Conservation (phyloP, 2,888 invertebrate genomes). For the Parnassius orleans region DNA sequence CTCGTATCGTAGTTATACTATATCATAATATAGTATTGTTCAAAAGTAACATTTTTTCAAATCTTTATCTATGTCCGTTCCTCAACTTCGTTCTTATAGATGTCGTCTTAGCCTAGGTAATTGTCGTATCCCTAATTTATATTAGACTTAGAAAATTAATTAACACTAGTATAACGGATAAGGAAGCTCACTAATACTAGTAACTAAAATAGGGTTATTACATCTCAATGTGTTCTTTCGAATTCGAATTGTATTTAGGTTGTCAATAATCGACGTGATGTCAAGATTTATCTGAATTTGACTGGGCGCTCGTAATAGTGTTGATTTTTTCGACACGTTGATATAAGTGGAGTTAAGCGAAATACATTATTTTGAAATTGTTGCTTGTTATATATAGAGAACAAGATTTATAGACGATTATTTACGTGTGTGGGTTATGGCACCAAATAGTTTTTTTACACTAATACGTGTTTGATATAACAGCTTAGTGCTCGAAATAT, state of each 20-base stretch:
- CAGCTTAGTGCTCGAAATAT: constrained; percentile 54
- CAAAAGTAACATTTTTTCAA: constrained; percentile 54
- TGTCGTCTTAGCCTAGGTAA: constrained; percentile 78
- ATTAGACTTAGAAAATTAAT: constrained; percentile 36
- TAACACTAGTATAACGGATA: constrained; percentile 40
- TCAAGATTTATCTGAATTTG: not conserved
- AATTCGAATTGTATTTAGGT: not conserved
- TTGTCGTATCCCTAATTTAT: constrained; percentile 71
- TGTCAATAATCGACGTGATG: not conserved
- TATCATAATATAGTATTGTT: constrained; percentile 62
- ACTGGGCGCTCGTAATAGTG: constrained; percentile 1
- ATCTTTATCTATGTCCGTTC: constrained; percentile 77
- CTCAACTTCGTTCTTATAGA: constrained; percentile 78
- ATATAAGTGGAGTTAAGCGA: not conserved
- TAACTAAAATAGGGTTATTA: constrained; percentile 43
- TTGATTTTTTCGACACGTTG: not conserved
- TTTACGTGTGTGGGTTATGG: not conserved
- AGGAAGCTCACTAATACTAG: constrained; percentile 70
- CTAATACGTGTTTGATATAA: not conserved
- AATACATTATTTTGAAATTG: constrained; percentile 8
- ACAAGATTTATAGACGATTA: not conserved
- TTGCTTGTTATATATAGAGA: constrained; percentile 25
- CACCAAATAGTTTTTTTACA: not conserved
- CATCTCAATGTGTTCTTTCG: constrained; percentile 60
- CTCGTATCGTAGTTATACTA: constrained; percentile 43